Conservation (phyloP, 2,113 vertebrate species). For the Oceanites oceanicus region DNA sequence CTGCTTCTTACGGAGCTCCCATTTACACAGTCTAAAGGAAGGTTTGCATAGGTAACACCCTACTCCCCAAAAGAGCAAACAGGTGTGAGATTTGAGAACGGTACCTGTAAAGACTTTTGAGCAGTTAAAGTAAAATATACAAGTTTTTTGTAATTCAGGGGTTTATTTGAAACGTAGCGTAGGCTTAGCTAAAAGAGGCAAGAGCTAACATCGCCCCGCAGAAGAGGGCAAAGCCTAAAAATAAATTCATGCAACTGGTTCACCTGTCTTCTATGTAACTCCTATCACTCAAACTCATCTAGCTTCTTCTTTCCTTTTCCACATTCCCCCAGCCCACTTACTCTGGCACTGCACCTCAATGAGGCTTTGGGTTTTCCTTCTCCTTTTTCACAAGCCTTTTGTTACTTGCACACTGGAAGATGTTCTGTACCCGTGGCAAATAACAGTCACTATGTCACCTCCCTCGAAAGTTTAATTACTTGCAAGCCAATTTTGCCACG, state of each 20-base stretch:
- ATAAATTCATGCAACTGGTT: neutral
- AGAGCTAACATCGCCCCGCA: neutral
- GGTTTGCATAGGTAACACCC: neutral
- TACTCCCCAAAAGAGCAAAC: neutral
- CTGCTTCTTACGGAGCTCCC: neutral
- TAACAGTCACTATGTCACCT: neutral
- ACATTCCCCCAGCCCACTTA: neutral
- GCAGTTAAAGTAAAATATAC: neutral
- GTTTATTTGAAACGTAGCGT: neutral
- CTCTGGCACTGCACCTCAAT: fast-evolving
- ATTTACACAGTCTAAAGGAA: neutral
- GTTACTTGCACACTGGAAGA: neutral
- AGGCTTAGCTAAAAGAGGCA: neutral
- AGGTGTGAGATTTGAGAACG: neutral
- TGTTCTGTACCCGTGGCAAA: neutral
- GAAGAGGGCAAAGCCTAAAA: neutral
- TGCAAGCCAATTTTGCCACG: neutral
- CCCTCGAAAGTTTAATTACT: neutral
- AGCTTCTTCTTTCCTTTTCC: neutral
- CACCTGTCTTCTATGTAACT: neutral
- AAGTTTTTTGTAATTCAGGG: neutral
- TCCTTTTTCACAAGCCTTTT: neutral
- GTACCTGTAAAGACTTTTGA: neutral
- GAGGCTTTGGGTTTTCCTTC: neutral
- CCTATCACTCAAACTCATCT: neutral